Evolutionary conservation across 2,113 vertebrate species (phyloP), one percentile per base, ranked within the genome.

Genomic region (Paradoxurus hermaphroditus): DNA sequence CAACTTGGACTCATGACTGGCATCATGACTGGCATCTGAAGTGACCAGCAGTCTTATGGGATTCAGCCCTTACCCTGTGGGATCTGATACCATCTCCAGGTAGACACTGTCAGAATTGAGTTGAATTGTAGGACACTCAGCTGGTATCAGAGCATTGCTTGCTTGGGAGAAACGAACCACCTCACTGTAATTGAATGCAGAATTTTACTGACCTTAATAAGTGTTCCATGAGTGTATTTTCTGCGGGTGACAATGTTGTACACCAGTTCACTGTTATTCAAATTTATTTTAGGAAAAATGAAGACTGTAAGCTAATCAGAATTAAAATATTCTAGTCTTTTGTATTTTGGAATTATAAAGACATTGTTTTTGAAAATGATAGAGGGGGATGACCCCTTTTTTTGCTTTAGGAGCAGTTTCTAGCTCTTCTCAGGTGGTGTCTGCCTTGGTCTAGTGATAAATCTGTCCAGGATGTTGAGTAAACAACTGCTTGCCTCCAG

Each of bases 401-500:
- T 72, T 72, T 62, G 21, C 67, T n/a, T 92, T 94, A 39, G n/a
- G 7, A 39, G 44, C 34, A 25, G 14, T 44, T 79, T 84, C 84
- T 15, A 72, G 39, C 39, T 72, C 29, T 62, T 85, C 46, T 87
- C 75, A 10, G 68, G 73, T 84, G 49, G 11, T 27, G 23, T 85
- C 78, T 95, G 25, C 19, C 11, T 79, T 91, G 68, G 15, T 68
- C 85, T 77, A 21, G 19, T 53, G 41, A 12, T 84, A 90, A 92
- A 90, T 94, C 59, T 27, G 34, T 39, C 25, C 41, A 34, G 56
- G 62, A 90, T 31, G 10, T 49, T 65, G 9, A 94, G 63, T 39
- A 93, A 95, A 96, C 70, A 94, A 96, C 41, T 84, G 7, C 34
- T 90, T 92, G 68, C n/a, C 85, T 86, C 83, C 21, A 62, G 46